These are phyloP conservation scores for Vicugna pacos DNA, from an alignment of 2,113 vertebrate genomes.

Conservation along the genomic window DNA sequence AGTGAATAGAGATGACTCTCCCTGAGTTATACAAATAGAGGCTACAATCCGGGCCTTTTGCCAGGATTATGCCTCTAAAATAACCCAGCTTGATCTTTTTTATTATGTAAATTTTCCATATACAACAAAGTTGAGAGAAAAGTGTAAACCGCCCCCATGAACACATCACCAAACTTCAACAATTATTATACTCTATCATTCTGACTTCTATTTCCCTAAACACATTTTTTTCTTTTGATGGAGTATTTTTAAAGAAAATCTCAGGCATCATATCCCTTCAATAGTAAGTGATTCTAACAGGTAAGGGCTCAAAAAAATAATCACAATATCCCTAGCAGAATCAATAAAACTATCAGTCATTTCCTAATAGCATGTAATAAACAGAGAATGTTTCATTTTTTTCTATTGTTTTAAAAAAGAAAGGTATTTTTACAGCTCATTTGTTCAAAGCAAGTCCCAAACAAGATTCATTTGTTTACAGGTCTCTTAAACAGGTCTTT, in stretches of 20 bases:
- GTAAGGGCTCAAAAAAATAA: not conserved
- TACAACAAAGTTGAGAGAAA: not conserved
- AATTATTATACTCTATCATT: not conserved
- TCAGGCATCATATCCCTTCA: not conserved
- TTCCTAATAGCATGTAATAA: slow-evolving; percentile 9
- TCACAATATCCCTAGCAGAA: not conserved
- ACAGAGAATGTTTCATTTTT: not conserved
- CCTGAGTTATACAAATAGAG: not conserved
- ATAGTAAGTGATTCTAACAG: slow-evolving; percentile 21
- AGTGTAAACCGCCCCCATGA: not conserved
- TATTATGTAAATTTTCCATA: not conserved
- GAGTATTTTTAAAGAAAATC: not conserved
- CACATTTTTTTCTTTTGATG: not conserved
- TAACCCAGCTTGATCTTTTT: not conserved
- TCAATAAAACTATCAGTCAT: slow-evolving; percentile 13
- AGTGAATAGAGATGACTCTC: not conserved
- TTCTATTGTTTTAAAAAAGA: slow-evolving; percentile 24
- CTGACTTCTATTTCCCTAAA: not conserved
- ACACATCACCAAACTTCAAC: not conserved
- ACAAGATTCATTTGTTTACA: slow-evolving; percentile 28
- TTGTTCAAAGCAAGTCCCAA: slow-evolving; percentile 11
- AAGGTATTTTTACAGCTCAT: not conserved
- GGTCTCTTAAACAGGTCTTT: not conserved
- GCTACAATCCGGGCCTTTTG: not conserved
- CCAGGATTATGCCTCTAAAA: slow-evolving; percentile 2